A percentile compares a stretch with the other conserved stretches of the same genome.
Conservation (phyloP, 2,113 vertebrate species). For the Haemorhous mexicanus region DNA sequence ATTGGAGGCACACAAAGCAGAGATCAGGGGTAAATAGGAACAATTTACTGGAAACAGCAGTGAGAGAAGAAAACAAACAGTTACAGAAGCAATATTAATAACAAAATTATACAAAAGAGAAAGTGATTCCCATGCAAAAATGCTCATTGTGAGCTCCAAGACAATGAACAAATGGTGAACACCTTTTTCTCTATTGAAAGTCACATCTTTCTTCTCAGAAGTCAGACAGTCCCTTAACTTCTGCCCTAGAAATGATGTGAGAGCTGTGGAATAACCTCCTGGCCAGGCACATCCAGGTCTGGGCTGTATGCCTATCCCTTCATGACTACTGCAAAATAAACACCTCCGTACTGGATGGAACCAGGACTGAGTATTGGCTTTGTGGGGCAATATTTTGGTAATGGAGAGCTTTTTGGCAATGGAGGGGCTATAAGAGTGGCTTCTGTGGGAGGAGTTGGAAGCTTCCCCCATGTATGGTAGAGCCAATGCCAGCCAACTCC, state of each 20-base stretch:
- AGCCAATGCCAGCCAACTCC: not conserved
- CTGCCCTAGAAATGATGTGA: not conserved
- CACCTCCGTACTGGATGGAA: not conserved
- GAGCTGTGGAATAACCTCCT: not conserved
- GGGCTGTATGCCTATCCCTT: not conserved
- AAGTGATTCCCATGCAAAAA: not conserved
- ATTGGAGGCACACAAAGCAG: not conserved
- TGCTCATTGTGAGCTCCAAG: fast-evolving
- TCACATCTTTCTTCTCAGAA: not conserved
- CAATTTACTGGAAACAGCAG: not conserved
- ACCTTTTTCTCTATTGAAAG: not conserved
- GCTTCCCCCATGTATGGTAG: not conserved
- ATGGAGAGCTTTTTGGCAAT: not conserved
- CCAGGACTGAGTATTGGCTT: not conserved
- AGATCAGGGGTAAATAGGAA: fast-evolving
- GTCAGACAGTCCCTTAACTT: not conserved
- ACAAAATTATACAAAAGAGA: not conserved
- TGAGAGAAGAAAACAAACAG: not conserved
- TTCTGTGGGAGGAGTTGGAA: not conserved
- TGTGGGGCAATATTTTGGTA: not conserved
- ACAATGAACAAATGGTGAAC: not conserved
- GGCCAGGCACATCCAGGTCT: not conserved
- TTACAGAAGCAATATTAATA: not conserved
- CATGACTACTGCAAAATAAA: not conserved
- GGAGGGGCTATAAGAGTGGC: not conserved